phyloP scores from a whole-genome alignment of 2,888 invertebrate genomes.

The Harpalus rubripes region DNA sequence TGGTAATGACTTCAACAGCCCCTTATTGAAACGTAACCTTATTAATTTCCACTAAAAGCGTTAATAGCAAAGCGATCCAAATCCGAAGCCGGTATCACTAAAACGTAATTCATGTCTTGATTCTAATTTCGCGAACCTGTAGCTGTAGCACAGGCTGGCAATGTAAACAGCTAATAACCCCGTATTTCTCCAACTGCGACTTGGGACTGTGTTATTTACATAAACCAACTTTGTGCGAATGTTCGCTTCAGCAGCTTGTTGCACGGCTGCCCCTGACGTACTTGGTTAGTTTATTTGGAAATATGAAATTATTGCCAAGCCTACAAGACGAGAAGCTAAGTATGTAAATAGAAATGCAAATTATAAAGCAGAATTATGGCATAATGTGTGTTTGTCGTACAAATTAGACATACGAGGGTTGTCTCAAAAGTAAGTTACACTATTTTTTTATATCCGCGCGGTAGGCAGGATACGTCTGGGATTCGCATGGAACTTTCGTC shows the following conservation, averaged over 20 bases:
- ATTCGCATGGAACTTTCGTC: too few species aligned
- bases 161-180: slow-evolving; percentile 63
- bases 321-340: background rate
- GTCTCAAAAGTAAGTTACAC: too few species aligned
- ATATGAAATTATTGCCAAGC: slow-evolving; percentile 33
- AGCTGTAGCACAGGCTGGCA: slow-evolving; percentile 44
- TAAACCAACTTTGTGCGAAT: slow-evolving; percentile 32
- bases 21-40: slow-evolving; percentile 9
- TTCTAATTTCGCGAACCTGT: slow-evolving; percentile 53
- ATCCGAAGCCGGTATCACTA: slow-evolving; percentile 36
- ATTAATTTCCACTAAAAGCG: slow-evolving; percentile 37
- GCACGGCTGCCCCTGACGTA: slow-evolving; percentile 37
- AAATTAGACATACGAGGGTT: background rate
- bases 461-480: too few species aligned
- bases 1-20: background rate
- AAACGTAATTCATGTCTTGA: slow-evolving; percentile 51
- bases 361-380: background rate
- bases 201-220: slow-evolving; percentile 50
- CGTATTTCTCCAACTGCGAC: slow-evolving; percentile 45
- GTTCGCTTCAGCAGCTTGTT: slow-evolving; percentile 34
- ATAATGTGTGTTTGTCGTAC: background rate
- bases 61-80: slow-evolving; percentile 21
- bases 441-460: too few species aligned
- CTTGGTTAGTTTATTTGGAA: slow-evolving; percentile 9
- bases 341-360: background rate